Evolutionary conservation across 2,888 invertebrate genomes (phyloP), one percentile per base, ranked within the genome.

Genomic region (Platycheirus rosarum): DNA sequence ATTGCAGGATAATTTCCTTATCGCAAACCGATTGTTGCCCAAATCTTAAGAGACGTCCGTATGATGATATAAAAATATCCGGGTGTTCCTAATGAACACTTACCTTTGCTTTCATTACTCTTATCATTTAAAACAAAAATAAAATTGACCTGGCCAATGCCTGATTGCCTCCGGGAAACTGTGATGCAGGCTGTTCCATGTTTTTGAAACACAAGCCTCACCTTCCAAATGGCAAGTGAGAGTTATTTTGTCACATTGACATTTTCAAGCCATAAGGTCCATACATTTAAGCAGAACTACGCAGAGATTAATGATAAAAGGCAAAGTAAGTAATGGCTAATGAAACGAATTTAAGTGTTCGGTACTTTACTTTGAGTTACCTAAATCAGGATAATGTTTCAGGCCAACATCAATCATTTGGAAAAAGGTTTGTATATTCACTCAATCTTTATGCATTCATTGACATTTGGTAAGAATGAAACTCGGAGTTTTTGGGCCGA

Each of bases 231-330:
- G 29, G 55, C n/a, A 40, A 65, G 65, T 71, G 77, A 35, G 35
- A 53, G 66, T 66, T 66, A 66, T 71, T 66, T 71, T 66, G 60
- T 78, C 77, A 71, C 53, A 7, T 37, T 60, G 71, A 71, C 53
- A 60, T 44, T 60, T 16, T 60, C 44, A 60, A 44, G 44, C 18
- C 6, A 18, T 29, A 29, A 60, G 57, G 44, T 23, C 23, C 26
- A 44, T 60, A 60, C 71, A 77, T 71, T 71, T 7, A 29, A 13
- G 13, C 13, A 16, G 32, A 62, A 40, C 37, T 48, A 62, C 35
- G 23, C 11, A 44, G 26, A 44, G 49, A 60, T 60, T 60, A 29
- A 60, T 60, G 60, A 60, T 60, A 60, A 60, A 44, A n/a, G n/a
- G n/a, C n/a, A 4, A 18, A 60, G 18, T 40, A 20, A 5, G 6